Conservation (phyloP, 2,113 vertebrate genomes). For the Protomyctophum bolini region DNA sequence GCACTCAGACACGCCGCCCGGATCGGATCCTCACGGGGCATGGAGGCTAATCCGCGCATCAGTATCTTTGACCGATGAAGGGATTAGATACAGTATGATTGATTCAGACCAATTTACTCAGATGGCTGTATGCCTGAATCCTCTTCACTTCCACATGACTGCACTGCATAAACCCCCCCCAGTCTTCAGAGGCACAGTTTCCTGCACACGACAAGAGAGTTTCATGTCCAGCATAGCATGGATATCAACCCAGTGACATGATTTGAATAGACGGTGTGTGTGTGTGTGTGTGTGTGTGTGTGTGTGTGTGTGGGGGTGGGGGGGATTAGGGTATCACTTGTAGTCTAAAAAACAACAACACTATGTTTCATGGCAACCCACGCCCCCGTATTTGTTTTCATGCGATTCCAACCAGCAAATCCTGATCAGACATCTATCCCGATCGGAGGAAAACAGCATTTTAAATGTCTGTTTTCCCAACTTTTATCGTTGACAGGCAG, state of each 20-base stretch:
- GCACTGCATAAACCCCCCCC: conserved; percentile 56
- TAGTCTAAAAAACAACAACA: conserved; percentile 36
- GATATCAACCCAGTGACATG: conserved; percentile 61
- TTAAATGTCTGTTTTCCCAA: conserved; percentile 68
- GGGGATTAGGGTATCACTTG: conserved; percentile 71
- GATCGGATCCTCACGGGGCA: neutral
- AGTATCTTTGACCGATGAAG: conserved; percentile 6
- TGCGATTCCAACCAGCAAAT: conserved; percentile 73
- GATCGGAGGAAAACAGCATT: conserved; percentile 69
- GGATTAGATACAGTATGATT: conserved; percentile 31
- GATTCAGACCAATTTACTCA: conserved; percentile 45
- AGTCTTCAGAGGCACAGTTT: conserved; percentile 64
- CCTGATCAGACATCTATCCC: conserved; percentile 79
- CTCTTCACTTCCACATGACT: conserved; percentile 61
- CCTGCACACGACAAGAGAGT: conserved; percentile 61
- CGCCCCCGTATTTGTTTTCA: conserved; percentile 66
- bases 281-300: too few species aligned
- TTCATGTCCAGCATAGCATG: conserved; percentile 67
- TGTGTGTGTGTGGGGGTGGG: neutral
- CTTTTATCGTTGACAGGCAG: conserved; percentile 82
- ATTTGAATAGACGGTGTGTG: conserved; percentile 70
- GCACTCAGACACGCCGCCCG: conserved; percentile 6
- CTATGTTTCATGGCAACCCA: conserved; percentile 52
- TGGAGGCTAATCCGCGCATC: conserved; percentile 20
- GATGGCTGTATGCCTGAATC: conserved; percentile 60